phyloP scores from a whole-genome alignment of 2,113 vertebrate species.

The Mormoops blainvillei region DNA sequence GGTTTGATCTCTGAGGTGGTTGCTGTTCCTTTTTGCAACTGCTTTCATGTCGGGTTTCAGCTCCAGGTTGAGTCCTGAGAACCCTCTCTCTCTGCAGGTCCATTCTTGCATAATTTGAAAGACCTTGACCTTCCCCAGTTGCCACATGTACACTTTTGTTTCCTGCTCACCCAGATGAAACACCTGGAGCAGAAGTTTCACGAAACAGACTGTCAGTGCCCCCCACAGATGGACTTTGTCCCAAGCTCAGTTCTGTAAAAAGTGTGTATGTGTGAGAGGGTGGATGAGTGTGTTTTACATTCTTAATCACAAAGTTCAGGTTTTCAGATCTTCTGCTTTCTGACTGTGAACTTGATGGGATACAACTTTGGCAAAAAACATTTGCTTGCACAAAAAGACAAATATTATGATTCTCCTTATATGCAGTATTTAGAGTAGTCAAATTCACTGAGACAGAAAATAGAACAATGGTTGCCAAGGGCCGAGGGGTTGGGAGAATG shows the following conservation, averaged over 20 bases:
- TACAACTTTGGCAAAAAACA: neutral
- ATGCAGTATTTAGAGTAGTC: neutral
- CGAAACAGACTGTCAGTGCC: neutral
- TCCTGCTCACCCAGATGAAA: conserved; percentile 3
- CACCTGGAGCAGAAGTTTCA: neutral
- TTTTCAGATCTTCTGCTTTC: neutral
- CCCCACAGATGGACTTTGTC: neutral
- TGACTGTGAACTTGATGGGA: conserved; percentile 23
- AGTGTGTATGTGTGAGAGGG: neutral
- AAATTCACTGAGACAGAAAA: neutral
- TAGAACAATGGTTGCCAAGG: neutral
- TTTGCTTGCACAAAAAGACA: neutral
- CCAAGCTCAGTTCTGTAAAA: neutral
- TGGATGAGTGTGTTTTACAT: neutral
- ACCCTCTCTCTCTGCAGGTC: conserved; percentile 57
- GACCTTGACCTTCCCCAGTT: neutral
- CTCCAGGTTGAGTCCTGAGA: conserved; percentile 71
- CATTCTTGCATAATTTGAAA: neutral
- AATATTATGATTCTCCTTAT: neutral
- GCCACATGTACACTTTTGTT: neutral
- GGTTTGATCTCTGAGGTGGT: conserved; percentile 77
- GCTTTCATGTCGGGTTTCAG: conserved; percentile 81
- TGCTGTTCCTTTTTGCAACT: conserved; percentile 73
- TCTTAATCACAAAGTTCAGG: neutral
- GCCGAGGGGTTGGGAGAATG: fast-evolving